Conservation (phyloP, 2,113 vertebrate species). For the Protobothrops mucrosquamatus region DNA sequence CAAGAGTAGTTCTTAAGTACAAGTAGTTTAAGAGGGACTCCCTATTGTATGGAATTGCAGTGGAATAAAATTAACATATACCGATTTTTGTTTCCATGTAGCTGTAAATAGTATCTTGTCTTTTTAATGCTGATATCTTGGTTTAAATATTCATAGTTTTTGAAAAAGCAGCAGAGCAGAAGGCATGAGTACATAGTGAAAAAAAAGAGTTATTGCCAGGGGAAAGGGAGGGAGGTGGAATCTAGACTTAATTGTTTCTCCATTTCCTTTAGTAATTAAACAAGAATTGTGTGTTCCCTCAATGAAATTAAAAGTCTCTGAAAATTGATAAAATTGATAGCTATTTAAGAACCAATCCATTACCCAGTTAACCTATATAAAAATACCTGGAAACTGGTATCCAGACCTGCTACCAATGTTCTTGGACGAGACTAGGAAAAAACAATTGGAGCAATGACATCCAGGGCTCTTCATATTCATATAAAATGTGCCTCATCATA, state of each 20-base stretch:
- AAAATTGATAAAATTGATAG: not conserved
- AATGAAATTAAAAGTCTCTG: not conserved
- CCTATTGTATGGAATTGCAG: not conserved
- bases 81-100: not conserved
- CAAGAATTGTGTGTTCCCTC: not conserved
- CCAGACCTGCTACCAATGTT: not conserved
- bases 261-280: not conserved
- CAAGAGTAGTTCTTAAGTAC: not conserved
- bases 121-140: not conserved
- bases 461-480: not conserved
- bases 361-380: not conserved
- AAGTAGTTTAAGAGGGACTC: not conserved
- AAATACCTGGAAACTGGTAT: not conserved
- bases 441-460: not conserved
- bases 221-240: not conserved
- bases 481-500: not conserved
- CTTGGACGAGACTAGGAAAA: not conserved
- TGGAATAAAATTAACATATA: not conserved
- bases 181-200: not conserved
- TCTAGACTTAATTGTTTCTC: not conserved
- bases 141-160: not conserved
- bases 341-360: not conserved
- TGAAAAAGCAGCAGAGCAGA: not conserved
- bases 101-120: not conserved
- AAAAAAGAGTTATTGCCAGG: not conserved